These are phyloP conservation scores for Cheirogaleus medius DNA, from an alignment of 2,113 vertebrate genomes.

Conservation along the genomic window DNA sequence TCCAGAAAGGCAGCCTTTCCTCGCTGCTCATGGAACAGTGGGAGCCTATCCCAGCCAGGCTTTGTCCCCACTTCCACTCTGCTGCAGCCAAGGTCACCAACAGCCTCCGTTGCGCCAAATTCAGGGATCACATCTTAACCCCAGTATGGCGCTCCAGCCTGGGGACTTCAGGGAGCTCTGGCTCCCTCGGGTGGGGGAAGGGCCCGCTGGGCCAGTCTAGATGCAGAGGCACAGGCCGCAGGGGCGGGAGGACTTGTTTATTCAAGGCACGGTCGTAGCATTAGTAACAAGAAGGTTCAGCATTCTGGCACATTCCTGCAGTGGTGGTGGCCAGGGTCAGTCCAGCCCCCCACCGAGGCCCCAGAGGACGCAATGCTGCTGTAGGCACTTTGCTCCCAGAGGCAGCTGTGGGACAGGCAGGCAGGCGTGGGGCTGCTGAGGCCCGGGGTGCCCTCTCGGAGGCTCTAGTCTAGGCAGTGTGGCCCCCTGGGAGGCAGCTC, in stretches of 20 bases:
- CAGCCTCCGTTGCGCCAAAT: no score
- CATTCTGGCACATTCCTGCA: conserved; percentile 86
- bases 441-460: neutral
- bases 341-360: conserved; percentile 38
- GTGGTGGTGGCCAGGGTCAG: conserved; percentile 73
- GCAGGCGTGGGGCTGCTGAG: neutral
- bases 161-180: neutral
- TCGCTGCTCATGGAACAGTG: no score
- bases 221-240: neutral
- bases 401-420: conserved; percentile 44
- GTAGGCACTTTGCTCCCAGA: conserved; percentile 82
- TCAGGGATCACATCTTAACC: no score
- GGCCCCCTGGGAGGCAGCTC: neutral
- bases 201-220: neutral
- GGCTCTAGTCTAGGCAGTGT: neutral
- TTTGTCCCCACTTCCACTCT: no score
- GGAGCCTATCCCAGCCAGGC: no score
- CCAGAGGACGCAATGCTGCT: conserved; percentile 67
- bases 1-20: no score
- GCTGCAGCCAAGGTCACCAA: no score
- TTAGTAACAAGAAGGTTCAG: conserved; percentile 83
- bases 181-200: neutral
- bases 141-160: neutral
- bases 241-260: conserved; percentile 83
- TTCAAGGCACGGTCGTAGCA: conserved; percentile 88